phyloP scores from a whole-genome alignment of 2,113 vertebrate species.

The Coptodon bakossiorum region DNA sequence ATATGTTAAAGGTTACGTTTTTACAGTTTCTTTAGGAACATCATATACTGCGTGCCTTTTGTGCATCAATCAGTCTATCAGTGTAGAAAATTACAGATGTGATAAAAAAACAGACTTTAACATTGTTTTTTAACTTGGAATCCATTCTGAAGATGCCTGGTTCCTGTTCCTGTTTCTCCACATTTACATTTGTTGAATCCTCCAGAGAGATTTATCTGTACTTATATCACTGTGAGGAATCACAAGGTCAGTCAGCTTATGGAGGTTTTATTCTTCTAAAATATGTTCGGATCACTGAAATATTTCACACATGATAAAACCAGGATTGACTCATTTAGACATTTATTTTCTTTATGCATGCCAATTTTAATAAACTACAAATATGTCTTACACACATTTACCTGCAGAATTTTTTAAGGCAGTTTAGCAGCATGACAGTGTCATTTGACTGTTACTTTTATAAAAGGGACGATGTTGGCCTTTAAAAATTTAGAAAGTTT shows the following conservation, averaged over 20 bases:
- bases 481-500: not conserved
- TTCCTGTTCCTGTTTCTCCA: not conserved
- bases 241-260: not conserved
- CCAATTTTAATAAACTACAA: not conserved
- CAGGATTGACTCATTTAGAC: fast-evolving
- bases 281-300: fast-evolving
- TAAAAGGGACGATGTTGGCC: not conserved
- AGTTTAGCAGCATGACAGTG: not conserved
- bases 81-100: not conserved
- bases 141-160: not conserved
- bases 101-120: not conserved
- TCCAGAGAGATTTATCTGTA: not conserved
- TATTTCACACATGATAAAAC: not conserved
- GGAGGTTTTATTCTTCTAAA: not conserved
- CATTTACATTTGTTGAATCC: not conserved
- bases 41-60: fast-evolving
- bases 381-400: not conserved
- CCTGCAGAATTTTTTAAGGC: not conserved
- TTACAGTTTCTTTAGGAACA: not conserved
- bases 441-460: not conserved
- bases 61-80: fast-evolving
- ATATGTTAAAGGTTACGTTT: not conserved
- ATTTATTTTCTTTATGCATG: not conserved
- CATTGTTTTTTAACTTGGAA: not conserved
- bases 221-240: not conserved